A percentile compares a stretch with the other conserved stretches of the same genome.
These are phyloP conservation scores for Sebastes elongatus DNA, from an alignment of 2,797 vertebrate species.

Conservation along the genomic window DNA sequence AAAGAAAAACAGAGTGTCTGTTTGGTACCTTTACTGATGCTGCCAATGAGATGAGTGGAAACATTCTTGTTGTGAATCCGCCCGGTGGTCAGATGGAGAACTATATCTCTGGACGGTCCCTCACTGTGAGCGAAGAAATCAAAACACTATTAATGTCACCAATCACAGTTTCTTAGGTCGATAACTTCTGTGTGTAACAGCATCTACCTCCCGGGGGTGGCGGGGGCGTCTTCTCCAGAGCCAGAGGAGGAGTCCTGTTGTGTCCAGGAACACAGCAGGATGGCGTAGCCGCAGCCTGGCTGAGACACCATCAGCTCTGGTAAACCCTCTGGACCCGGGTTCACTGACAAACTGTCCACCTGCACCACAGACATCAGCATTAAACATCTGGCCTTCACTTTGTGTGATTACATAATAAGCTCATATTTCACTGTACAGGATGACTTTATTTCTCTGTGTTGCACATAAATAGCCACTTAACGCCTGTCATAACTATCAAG, in stretches of 20 bases:
- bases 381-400: not conserved
- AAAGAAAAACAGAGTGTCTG: no score
- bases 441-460: no score
- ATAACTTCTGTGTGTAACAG: fast-evolving
- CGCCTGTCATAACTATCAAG: not conserved
- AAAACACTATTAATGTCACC: not conserved
- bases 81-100: slow-evolving; percentile 92
- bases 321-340: slow-evolving; percentile 87
- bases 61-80: slow-evolving; percentile 99
- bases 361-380: slow-evolving; percentile 44
- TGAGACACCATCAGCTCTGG: slow-evolving; percentile 97
- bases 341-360: slow-evolving; percentile 98
- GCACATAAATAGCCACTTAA: not conserved
- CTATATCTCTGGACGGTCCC: slow-evolving; percentile 84
- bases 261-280: slow-evolving; percentile 93
- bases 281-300: slow-evolving; percentile 95
- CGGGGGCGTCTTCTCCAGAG: slow-evolving; percentile 63
- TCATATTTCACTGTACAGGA: not conserved
- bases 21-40: slow-evolving; percentile 89
- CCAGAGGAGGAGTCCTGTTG: slow-evolving; percentile 68
- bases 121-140: slow-evolving; percentile 75
- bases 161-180: not conserved
- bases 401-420: not conserved
- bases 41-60: slow-evolving; percentile 96
- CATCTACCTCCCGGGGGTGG: slow-evolving; percentile 73